Evolutionary conservation across 2,113 vertebrate species (phyloP).

Genomic region (Xenus cinereus): DNA sequence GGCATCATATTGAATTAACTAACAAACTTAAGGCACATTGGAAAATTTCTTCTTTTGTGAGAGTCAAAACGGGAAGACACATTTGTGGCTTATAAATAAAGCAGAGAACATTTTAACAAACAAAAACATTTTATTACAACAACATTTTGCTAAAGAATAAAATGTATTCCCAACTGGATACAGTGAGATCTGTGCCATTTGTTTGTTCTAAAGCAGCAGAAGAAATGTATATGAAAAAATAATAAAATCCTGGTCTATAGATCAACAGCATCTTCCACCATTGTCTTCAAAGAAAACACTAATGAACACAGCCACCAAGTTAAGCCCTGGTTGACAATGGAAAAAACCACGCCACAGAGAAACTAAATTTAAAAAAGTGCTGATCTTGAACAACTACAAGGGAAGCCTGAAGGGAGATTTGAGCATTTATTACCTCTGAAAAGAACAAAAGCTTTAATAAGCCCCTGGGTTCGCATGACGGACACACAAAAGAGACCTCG

Average conservation of each 20-base stretch:
- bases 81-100: constrained; percentile 55
- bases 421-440: background rate
- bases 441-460: background rate
- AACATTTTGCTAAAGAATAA: constrained; percentile 61
- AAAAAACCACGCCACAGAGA: background rate
- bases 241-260: background rate
- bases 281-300: background rate
- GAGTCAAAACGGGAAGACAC: constrained; percentile 30
- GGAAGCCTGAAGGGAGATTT: background rate
- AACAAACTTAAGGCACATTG: constrained; percentile 33
- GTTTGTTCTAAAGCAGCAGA: background rate
- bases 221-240: background rate
- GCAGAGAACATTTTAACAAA: constrained; percentile 41
- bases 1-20: constrained; percentile 55
- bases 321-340: background rate
- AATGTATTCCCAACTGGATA: constrained; percentile 38
- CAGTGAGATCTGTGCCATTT: constrained; percentile 5
- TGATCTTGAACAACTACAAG: background rate
- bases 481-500: background rate
- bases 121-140: constrained; percentile 60
- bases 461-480: fast-evolving
- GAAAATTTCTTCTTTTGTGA: constrained; percentile 56
- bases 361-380: background rate
- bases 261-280: constrained; percentile 23
- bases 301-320: background rate